Evolutionary conservation across 2,113 vertebrate genomes (phyloP).

Genomic region (Turnix velox): DNA sequence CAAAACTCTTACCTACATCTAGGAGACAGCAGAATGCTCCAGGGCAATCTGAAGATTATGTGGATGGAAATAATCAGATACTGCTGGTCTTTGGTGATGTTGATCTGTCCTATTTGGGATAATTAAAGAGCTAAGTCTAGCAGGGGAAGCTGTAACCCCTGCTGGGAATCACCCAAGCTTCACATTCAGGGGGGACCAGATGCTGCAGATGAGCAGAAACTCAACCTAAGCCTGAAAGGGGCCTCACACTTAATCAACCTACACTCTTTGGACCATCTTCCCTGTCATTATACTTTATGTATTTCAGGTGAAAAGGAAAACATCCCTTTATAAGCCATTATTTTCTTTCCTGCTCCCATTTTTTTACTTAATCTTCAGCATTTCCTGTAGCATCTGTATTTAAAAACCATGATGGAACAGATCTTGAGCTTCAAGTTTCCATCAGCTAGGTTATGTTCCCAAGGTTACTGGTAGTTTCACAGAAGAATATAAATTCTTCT

Average conservation of each 20-base stretch:
- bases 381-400: neutral
- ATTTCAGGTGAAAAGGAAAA: neutral
- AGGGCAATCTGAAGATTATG: neutral
- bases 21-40: neutral
- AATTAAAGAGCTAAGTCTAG: neutral
- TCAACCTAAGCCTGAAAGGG: neutral
- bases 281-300: neutral
- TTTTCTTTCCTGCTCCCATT: neutral
- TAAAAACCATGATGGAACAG: neutral
- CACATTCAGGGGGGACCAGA: neutral
- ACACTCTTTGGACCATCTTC: neutral
- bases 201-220: neutral
- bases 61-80: conserved; percentile 4
- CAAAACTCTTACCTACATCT: neutral
- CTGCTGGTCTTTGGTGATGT: neutral
- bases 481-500: neutral
- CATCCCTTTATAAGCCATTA: neutral
- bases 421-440: neutral
- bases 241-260: neutral
- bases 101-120: neutral
- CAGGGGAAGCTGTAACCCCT: neutral
- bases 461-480: neutral
- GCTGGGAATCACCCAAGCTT: neutral
- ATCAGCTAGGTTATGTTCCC: neutral
- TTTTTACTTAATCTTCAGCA: neutral